Evolutionary conservation across 92 coral and sea anemone genomes (phyloP).

Genomic region (Phenganax subtilis): DNA sequence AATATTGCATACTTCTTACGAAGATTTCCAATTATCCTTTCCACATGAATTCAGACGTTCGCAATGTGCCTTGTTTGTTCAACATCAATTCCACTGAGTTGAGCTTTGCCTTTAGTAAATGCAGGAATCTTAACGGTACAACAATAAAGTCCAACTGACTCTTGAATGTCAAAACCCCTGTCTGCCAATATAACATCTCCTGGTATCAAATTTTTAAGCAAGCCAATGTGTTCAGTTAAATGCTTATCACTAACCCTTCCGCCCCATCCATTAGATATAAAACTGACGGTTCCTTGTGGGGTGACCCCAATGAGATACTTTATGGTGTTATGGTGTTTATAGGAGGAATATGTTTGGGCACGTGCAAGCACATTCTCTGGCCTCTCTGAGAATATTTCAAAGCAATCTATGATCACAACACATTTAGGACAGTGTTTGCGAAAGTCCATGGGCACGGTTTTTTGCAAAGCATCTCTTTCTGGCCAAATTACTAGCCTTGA

Average conservation of each 20-base stretch:
- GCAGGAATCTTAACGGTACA: neutral
- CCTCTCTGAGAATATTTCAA: conserved; percentile 37
- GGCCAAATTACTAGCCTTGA: conserved; percentile 30
- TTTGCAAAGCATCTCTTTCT: conserved; percentile 8
- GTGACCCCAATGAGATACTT: conserved; percentile 48
- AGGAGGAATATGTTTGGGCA: conserved; percentile 41
- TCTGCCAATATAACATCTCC: conserved; percentile 5
- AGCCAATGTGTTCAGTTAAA: neutral
- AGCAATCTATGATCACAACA: conserved; percentile 47
- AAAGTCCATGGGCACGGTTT: conserved; percentile 55
- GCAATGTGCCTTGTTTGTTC: neutral
- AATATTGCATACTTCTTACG: neutral
- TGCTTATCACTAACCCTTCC: conserved; percentile 26
- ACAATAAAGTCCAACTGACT: neutral
- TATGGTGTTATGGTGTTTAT: conserved; percentile 43
- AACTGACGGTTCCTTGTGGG: conserved; percentile 52
- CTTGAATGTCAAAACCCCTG: conserved; percentile 4
- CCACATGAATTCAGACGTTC: neutral
- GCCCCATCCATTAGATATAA: conserved; percentile 44
- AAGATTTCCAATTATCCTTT: neutral
- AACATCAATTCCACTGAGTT: conserved; percentile 1
- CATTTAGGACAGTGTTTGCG: conserved; percentile 54
- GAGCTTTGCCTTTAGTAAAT: neutral
- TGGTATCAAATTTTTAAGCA: neutral
- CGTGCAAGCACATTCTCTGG: conserved; percentile 43